phyloP scores from a whole-genome alignment of 1,140 invertebrate genomes.

The Drosophila jambulina region DNA sequence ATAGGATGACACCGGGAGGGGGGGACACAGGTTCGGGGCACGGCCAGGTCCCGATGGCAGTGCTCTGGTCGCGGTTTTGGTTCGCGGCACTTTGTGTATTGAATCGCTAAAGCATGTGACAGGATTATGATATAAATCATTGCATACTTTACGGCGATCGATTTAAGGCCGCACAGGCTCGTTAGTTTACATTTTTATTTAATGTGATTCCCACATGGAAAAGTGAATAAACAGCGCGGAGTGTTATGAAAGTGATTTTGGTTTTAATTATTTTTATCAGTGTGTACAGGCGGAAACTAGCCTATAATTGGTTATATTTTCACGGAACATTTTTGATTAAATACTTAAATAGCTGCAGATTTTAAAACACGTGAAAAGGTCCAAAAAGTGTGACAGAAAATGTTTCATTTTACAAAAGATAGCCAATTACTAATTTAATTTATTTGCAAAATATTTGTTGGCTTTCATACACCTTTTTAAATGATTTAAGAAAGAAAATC shows the following conservation, averaged over 20 bases:
- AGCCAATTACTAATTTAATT: neutral
- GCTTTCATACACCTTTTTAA: too few species aligned
- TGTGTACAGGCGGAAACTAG: neutral
- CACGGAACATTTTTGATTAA: neutral
- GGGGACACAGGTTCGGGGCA: conserved; percentile 1
- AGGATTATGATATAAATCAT: conserved; percentile 81
- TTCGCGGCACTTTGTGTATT: conserved; percentile 67
- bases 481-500: too few species aligned
- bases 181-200: conserved; percentile 23
- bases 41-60: conserved; percentile 11
- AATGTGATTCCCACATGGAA: conserved; percentile 3
- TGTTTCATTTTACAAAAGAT: neutral
- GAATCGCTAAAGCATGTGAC: conserved; percentile 73
- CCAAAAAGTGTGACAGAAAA: neutral
- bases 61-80: conserved; percentile 24
- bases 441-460: neutral
- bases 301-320: neutral
- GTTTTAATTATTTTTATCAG: conserved; percentile 5
- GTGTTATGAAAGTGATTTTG: neutral
- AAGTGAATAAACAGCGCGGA: neutral
- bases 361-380: neutral
- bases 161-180: conserved; percentile 28
- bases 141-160: conserved; percentile 62
- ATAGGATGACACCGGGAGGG: neutral
- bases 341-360: neutral